Evolutionary conservation across 2,888 invertebrate genomes (phyloP), one percentile per base, ranked within the genome.

Genomic region (Pasiphila rectangulata): DNA sequence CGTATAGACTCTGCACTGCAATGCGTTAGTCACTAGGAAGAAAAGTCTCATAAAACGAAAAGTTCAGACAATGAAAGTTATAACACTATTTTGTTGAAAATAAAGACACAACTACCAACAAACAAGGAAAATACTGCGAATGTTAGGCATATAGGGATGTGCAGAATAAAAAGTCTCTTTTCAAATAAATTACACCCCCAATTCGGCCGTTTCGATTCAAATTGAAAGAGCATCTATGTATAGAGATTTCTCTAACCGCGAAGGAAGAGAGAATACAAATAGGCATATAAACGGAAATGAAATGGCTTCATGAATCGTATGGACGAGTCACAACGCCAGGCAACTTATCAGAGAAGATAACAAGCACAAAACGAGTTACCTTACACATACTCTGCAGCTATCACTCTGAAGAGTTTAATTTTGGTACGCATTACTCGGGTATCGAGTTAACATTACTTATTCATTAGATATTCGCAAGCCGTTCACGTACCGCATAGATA

Each of bases 191-290:
- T 79, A 83, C 82, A 78, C 74, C 75, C 67, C 75, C 77, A 74
- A 83, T 81, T 80, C 84, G 78, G 74, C 77, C 79, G 79, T 83
- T 84, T 80, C 82, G 72, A 84, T 85, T 85, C 80, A 81, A 85
- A 86, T 83, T 82, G 84, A 83, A 83, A 86, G 79, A 82, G 72
- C 78, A 80, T 81, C 75, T 75, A 72, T 76, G 73, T 80, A 83
- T 80, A 81, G 75, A 83, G 79, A 83, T 84, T 83, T 82, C 67
- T 82, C 76, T 83, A 80, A 81, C 80, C 81, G 69, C 79, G 72
- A 72, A 72, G 67, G 75, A 79, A 76, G 69, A 78, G 70, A 78
- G 79, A 84, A 83, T 83, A 86, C 80, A 82, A 83, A 83, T 84
- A 81, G 80, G 72, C 78, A 75, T 73, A 83, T 84, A 83, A 84